Base-by-base conservation (phyloP, 2,888 invertebrate species). In the Phrixothrix hirtus region DNA sequence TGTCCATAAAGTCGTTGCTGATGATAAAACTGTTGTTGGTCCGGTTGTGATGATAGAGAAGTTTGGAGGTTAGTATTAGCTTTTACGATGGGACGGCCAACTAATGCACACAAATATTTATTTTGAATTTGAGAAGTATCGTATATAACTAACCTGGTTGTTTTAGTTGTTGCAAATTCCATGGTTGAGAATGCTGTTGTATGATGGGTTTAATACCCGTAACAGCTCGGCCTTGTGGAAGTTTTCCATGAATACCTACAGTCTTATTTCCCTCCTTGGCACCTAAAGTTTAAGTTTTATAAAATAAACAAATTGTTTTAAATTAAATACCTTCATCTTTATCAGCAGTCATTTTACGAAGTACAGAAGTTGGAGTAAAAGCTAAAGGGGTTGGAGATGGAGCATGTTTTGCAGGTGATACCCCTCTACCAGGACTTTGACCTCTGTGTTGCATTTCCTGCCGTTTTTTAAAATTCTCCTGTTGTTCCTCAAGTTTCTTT, bases 291-390 rank as follows among this genome's bases (percentile, higher is more conserved):
- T n/a, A n/a, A n/a, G n/a, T n/a, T n/a, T n/a, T n/a, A n/a, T n/a
- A n/a, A n/a, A n/a, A n/a, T n/a, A n/a, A n/a, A n/a, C n/a, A n/a
- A n/a, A n/a, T n/a, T n/a, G n/a, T n/a, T n/a, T n/a, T 15, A n/a
- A 17, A 17, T 17, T 17, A 15, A 36, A 49, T 71, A 78, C 85
- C 85, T 13, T 81, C 81, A 62, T 92, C 90, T 72, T 92, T 92
- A 65, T 92, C 92, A 1, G 92, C 92, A 3, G 93, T 94, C 93
- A 95, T 93, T 78, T 95, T 95, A 57, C 94, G 84, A 69, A 95
- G 81, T 55, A 95, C 95, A 55, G 95, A 92, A 17, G 95, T 95
- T 51, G 95, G 95, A 0, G 94, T 95, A 77, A 95, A 95, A 13
- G 92, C 88, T 63, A 91, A 82, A 9, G 89, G 89, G 16, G 85